phyloP scores from a whole-genome alignment of 2,113 vertebrate species.

The Choloepus hoffmanni region DNA sequence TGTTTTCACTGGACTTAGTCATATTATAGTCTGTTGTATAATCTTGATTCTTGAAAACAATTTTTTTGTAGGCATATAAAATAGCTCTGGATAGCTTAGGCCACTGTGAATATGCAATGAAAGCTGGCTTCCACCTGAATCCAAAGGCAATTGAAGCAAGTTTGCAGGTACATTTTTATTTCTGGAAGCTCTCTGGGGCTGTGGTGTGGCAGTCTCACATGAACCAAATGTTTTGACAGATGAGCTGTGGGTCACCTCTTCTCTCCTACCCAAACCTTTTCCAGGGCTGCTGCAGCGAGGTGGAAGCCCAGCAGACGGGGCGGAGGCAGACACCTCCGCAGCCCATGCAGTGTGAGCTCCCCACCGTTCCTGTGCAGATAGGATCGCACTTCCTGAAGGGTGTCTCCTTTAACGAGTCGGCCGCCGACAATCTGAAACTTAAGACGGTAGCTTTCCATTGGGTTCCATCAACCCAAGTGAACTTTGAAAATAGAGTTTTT shows the following conservation, averaged over 20 bases:
- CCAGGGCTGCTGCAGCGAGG: constrained; percentile 97
- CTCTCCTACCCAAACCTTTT: background rate
- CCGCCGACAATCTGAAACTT: constrained; percentile 97
- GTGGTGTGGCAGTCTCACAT: background rate
- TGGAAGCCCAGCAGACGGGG: constrained; percentile 97
- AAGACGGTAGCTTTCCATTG: constrained; percentile 92
- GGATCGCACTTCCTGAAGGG: constrained; percentile 97
- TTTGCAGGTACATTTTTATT: constrained; percentile 91
- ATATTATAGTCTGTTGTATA: constrained; percentile 47
- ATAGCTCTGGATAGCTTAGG: constrained; percentile 96
- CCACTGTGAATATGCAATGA: constrained; percentile 98
- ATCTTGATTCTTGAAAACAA: constrained; percentile 53
- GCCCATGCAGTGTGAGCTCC: constrained; percentile 98
- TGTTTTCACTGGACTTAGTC: constrained; percentile 45
- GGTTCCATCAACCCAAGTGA: background rate
- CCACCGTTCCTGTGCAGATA: constrained; percentile 97
- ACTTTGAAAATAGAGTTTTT: constrained; percentile 55
- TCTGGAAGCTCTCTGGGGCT: background rate
- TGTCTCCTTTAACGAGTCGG: constrained; percentile 97
- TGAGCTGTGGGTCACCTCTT: background rate
- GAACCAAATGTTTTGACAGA: background rate
- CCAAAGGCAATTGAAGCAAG: constrained; percentile 96
- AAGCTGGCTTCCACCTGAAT: constrained; percentile 97
- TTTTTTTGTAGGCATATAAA: constrained; percentile 92
- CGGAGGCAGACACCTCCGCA: constrained; percentile 96